phyloP scores from a whole-genome alignment of 2,113 vertebrate species.

The Glareola pratincola region DNA sequence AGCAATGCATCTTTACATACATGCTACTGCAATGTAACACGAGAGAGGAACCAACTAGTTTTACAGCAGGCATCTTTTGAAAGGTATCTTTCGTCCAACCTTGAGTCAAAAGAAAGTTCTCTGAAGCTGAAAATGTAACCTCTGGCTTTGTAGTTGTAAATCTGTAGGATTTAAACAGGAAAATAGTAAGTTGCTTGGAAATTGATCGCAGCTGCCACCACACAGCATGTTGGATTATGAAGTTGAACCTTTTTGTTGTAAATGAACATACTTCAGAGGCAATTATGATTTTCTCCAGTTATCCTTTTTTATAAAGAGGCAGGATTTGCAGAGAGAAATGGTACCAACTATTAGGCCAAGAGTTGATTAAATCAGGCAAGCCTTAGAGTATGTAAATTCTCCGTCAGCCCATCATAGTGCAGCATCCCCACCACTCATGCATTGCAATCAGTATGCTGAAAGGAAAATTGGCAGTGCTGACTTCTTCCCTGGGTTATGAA shows the following conservation, averaged over 20 bases:
- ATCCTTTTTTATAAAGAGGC: neutral
- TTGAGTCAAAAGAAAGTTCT: neutral
- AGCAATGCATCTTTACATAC: neutral
- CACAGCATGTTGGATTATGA: neutral
- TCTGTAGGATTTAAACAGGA: neutral
- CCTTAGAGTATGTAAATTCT: neutral
- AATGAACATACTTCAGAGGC: neutral
- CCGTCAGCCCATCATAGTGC: neutral
- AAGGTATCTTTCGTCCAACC: neutral
- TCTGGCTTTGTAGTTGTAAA: neutral
- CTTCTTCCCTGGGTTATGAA: neutral
- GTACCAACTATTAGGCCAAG: neutral
- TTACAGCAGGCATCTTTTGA: neutral
- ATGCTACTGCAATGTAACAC: neutral
- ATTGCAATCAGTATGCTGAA: neutral
- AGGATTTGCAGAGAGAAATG: neutral
- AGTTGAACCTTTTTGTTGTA: neutral
- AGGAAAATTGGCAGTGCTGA: neutral
- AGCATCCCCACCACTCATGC: neutral
- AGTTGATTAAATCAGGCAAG: neutral
- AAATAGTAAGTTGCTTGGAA: neutral
- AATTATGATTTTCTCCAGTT: neutral
- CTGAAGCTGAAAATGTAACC: neutral
- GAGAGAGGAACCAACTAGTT: neutral
- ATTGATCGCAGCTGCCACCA: neutral